Evolutionary conservation across 2,797 vertebrate genomes (phyloP).

Genomic region (Megaceryle alcyon): DNA sequence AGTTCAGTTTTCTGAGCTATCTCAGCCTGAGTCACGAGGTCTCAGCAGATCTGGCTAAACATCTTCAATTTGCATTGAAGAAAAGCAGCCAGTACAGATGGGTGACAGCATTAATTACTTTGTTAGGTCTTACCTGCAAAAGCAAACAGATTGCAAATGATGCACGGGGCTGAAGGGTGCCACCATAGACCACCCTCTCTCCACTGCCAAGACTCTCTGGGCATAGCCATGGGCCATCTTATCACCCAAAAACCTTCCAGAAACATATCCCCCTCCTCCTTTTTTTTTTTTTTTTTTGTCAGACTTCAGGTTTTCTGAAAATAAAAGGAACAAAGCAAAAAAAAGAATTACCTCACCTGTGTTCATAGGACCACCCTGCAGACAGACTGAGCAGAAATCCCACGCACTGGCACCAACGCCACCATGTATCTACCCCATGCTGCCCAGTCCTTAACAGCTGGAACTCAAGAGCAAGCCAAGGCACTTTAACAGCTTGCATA

Average conservation of each 20-base stretch:
- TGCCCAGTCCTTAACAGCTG: background rate
- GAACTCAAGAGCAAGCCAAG: background rate
- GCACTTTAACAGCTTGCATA: background rate
- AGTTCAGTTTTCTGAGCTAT: background rate
- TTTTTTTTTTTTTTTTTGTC: background rate
- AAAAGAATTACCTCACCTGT: background rate
- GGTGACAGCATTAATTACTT: background rate
- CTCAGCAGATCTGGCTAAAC: background rate
- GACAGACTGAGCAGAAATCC: background rate
- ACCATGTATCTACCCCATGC: background rate
- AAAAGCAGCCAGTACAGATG: background rate
- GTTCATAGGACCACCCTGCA: background rate
- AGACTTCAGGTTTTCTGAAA: background rate
- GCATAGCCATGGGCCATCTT: background rate
- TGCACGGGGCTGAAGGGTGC: rapidly evolving
- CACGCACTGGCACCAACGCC: rapidly evolving
- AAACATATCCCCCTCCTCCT: background rate
- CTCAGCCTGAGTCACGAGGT: background rate
- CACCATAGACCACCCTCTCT: background rate
- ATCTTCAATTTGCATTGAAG: background rate
- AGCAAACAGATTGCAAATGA: background rate
- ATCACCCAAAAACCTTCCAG: background rate
- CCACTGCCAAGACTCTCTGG: rapidly evolving
- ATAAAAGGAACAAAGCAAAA: background rate
- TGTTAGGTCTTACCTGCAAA: background rate